A percentile compares a stretch with the other conserved stretches of the same genome.
These are phyloP conservation scores for Dyspetes luteomarginatus DNA, from an alignment of 2,888 invertebrate genomes.

Conservation along the genomic window DNA sequence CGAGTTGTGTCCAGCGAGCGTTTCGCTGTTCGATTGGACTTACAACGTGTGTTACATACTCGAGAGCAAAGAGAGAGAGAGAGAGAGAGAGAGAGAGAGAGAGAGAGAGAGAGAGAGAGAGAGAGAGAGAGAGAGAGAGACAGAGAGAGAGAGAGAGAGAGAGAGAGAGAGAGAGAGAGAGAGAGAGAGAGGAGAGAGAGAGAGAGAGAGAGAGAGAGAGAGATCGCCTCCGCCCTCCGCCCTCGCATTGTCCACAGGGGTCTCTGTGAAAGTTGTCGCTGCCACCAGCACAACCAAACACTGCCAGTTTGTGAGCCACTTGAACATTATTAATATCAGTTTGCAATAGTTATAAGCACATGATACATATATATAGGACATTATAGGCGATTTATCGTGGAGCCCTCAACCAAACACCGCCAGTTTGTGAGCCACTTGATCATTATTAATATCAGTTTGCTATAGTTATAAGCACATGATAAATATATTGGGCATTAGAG, in stretches of 20 bases:
- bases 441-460: slow-evolving; percentile 44
- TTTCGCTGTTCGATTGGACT: slow-evolving; percentile 32
- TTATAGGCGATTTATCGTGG: slow-evolving; percentile 30
- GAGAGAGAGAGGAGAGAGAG: background rate
- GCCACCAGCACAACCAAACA: slow-evolving; percentile 20
- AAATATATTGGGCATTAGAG: background rate
- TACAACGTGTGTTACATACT: slow-evolving; percentile 53
- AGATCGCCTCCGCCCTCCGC: slow-evolving; percentile 46
- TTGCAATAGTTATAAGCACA: background rate
- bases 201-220: background rate
- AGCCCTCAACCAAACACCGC: background rate
- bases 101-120: background rate
- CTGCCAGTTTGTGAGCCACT: slow-evolving; percentile 40
- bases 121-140: background rate
- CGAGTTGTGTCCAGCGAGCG: slow-evolving; percentile 1
- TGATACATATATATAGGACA: background rate
- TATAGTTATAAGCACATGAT: background rate
- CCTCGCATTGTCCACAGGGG: slow-evolving; percentile 58
- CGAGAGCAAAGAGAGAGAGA: slow-evolving; percentile 29
- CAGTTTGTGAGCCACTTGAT: slow-evolving; percentile 44
- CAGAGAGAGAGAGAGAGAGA: background rate
- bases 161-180: background rate
- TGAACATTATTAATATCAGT: slow-evolving; percentile 49
- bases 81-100: background rate
- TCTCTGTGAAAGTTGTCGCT: slow-evolving; percentile 54